Percentiles rank a stretch among this genome's conserved stretches.
Evolutionary conservation across 2,888 invertebrate genomes (phyloP).

Genomic region (Sinopyrophorus schimmeli): DNA sequence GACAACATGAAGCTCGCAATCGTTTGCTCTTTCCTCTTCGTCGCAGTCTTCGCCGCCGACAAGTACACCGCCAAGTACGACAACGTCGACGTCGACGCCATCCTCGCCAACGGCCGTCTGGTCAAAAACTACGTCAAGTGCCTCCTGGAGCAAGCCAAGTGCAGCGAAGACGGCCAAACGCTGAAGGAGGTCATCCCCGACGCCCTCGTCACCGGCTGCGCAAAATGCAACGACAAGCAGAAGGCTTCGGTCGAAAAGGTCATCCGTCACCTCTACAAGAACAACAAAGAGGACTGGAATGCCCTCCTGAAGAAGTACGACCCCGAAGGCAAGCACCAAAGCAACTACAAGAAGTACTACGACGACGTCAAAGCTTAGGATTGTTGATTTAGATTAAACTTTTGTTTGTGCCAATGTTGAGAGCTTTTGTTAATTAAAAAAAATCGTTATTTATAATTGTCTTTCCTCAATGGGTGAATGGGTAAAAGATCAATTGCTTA

Average conservation of each 20-base stretch:
- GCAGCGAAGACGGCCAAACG: conserved; percentile 64
- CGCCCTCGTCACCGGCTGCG: conserved; percentile 65
- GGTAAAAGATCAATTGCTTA: too few species aligned
- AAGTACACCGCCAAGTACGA: conserved; percentile 67
- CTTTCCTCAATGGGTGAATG: too few species aligned
- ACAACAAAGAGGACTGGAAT: conserved; percentile 65
- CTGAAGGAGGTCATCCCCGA: conserved; percentile 63
- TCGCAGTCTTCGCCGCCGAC: conserved; percentile 10
- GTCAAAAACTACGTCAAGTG: conserved; percentile 68
- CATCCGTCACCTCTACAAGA: conserved; percentile 61
- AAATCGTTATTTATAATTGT: too few species aligned
- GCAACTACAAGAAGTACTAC: conserved; percentile 48
- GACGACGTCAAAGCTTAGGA: too few species aligned
- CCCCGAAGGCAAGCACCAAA: conserved; percentile 63
- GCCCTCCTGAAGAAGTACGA: conserved; percentile 65
- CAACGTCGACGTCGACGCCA: conserved; percentile 66
- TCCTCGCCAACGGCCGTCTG: conserved; percentile 64
- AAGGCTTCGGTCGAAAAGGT: conserved; percentile 65
- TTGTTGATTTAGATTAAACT: too few species aligned
- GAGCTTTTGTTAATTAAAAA: too few species aligned
- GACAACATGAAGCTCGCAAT: conserved; percentile 1
- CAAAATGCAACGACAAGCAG: conserved; percentile 65
- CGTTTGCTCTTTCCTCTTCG: not conserved
- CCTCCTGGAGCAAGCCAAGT: conserved; percentile 63
- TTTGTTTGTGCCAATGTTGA: too few species aligned